phyloP scores from a whole-genome alignment of 2,113 vertebrate genomes.

The Eptatretus burgeri region DNA sequence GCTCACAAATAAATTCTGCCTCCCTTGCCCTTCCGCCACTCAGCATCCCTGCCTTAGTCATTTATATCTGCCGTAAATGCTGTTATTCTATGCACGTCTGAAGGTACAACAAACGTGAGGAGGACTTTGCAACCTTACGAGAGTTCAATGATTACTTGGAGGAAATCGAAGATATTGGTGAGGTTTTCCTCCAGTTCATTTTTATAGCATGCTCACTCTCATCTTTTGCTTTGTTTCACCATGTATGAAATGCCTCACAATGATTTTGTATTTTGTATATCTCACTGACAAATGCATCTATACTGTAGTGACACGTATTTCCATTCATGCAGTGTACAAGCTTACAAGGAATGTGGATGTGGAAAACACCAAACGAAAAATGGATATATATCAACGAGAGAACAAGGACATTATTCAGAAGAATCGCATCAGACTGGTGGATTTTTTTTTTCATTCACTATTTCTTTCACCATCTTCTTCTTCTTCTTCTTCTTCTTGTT shows the following conservation, averaged over 20 bases:
- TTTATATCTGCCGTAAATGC: not conserved
- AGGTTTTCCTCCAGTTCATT: too few species aligned
- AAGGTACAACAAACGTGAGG: slow-evolving; percentile 92
- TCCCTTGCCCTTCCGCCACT: too few species aligned
- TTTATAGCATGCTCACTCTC: too few species aligned
- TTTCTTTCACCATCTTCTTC: too few species aligned
- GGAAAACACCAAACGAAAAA: slow-evolving; percentile 63
- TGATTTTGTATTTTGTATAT: too few species aligned
- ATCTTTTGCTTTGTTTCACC: too few species aligned
- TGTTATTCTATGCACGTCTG: slow-evolving; percentile 13
- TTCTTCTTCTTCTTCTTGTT: too few species aligned
- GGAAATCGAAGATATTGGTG: slow-evolving; percentile 78
- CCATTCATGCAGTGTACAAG: slow-evolving; percentile 39
- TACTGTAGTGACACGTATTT: not conserved
- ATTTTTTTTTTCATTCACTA: too few species aligned
- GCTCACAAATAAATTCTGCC: too few species aligned
- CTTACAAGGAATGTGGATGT: slow-evolving; percentile 74
- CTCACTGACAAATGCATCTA: too few species aligned
- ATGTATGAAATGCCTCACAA: too few species aligned
- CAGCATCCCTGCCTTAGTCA: too few species aligned
- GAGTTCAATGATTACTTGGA: slow-evolving; percentile 92
- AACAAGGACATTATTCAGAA: slow-evolving; percentile 79
- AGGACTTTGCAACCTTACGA: slow-evolving; percentile 45
- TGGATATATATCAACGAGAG: slow-evolving; percentile 77
- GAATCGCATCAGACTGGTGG: slow-evolving; percentile 71